A percentile compares a stretch with the other conserved stretches of the same genome.
These are phyloP conservation scores for Dryocosmus kuriphilus DNA, from an alignment of 2,888 invertebrate species.

Conservation along the genomic window DNA sequence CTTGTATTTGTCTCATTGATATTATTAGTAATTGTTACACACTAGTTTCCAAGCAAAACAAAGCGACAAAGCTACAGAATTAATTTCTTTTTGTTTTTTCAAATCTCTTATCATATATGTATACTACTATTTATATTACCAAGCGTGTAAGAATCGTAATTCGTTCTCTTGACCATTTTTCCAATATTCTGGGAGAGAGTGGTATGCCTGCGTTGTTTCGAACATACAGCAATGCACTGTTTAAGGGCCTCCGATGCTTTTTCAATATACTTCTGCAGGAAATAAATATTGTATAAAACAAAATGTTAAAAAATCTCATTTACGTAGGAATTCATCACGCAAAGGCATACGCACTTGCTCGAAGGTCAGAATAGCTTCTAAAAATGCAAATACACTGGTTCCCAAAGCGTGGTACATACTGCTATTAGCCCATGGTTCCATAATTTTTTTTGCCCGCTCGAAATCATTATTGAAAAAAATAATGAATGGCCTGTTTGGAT, in stretches of 20 bases:
- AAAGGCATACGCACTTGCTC: constrained; percentile 81
- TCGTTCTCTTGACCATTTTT: constrained; percentile 88
- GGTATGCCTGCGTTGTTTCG: constrained; percentile 83
- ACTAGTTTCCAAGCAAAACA: constrained; percentile 46
- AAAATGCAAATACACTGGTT: constrained; percentile 90
- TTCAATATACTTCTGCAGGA: constrained; percentile 82
- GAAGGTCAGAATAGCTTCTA: constrained; percentile 96
- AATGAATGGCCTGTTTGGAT: constrained; percentile 88
- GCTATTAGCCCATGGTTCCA: constrained; percentile 88
- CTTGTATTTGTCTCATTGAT: not conserved
- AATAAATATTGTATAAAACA: not conserved
- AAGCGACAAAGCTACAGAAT: constrained; percentile 9
- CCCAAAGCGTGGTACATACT: constrained; percentile 97
- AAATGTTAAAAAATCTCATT: constrained; percentile 17
- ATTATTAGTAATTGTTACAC: constrained; percentile 41
- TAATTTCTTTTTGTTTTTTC: constrained; percentile 29
- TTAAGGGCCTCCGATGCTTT: constrained; percentile 88
- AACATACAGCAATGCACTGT: constrained; percentile 88
- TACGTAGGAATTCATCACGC: not conserved
- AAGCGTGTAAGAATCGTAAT: constrained; percentile 87
- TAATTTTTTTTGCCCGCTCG: constrained; percentile 86
- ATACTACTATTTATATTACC: constrained; percentile 68
- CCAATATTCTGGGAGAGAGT: constrained; percentile 89
- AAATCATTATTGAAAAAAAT: constrained; percentile 96
- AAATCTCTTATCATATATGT: not conserved